Evolutionary conservation across 2,113 vertebrate species (phyloP).

Genomic region (Pachyramphus minor): DNA sequence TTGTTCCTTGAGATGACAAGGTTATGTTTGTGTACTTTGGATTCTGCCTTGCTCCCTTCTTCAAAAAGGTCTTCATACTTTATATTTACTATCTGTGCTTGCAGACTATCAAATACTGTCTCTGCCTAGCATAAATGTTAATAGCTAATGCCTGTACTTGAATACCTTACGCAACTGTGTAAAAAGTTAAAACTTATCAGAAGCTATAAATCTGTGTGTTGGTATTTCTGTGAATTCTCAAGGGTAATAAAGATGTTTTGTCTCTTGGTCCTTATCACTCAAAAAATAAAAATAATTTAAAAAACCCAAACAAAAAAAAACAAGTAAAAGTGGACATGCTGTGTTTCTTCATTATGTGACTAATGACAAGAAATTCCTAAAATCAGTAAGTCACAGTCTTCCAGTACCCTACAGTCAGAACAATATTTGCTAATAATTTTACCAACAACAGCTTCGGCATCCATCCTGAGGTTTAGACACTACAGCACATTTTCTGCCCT

Average conservation of each 20-base stretch:
- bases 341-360: background rate
- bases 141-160: background rate
- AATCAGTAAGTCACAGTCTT: background rate
- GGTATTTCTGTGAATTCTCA: background rate
- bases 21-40: background rate
- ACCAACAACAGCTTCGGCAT: background rate
- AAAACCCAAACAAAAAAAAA: background rate
- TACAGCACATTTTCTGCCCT: background rate
- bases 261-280: background rate
- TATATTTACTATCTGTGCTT: background rate
- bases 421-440: background rate
- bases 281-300: background rate
- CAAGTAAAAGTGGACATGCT: background rate
- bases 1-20: background rate
- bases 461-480: background rate
- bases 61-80: background rate
- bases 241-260: background rate
- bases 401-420: background rate
- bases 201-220: background rate
- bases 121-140: background rate
- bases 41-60: background rate
- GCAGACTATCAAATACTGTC: background rate
- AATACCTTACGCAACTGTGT: background rate
- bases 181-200: background rate
- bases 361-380: background rate